Evolutionary conservation across 2,888 invertebrate species (phyloP), one percentile per base, ranked within the genome.

Genomic region (Icerya purchasi): DNA sequence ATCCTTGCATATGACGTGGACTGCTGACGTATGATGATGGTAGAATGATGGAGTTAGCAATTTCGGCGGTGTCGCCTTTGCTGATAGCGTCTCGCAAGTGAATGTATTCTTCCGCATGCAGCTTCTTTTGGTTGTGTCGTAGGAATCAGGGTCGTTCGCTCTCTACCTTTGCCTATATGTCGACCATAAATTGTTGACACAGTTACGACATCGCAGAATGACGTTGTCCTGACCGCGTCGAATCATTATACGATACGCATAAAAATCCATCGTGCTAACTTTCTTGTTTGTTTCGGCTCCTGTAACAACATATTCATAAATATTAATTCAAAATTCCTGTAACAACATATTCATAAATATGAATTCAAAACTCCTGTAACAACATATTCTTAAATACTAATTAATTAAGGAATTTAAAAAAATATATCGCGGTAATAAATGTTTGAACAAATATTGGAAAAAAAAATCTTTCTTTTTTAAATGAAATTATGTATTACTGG

Each of bases 111-210:
- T 66, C 65, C 55, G 66, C 59, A 60, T 65, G 50, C 56, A 69
- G 61, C 53, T 69, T 63, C 18, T 51, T 58, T 62, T 72, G 69
- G 59, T 72, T 69, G 18, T 64, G 62, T 3, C 67, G 60, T 18
- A 68, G 65, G 59, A 60, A 71, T 2, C 63, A 53, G 22, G 71
- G 62, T 8, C 69, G 62, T 58, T 70, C 68, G n/a, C 65, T 66
- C 62, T 72, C 70, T 21, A 70, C 67, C 63, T 69, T 70, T 0
- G 65, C 69, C 63, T 68, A 71, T 66, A 67, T 66, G 61, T 72
- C 70, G 23, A 71, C 70, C 14, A 66, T 56, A 57, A 64, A 72
- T 62, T 71, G 70, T 57, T 69, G 66, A 24, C 67, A 68, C 2
- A 71, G 63, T 56, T 60, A 3, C 67, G 62, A 59, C 64, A 68